Base-by-base conservation (phyloP, 2,888 invertebrate species). In the Euspilapteryx auroguttella region DNA sequence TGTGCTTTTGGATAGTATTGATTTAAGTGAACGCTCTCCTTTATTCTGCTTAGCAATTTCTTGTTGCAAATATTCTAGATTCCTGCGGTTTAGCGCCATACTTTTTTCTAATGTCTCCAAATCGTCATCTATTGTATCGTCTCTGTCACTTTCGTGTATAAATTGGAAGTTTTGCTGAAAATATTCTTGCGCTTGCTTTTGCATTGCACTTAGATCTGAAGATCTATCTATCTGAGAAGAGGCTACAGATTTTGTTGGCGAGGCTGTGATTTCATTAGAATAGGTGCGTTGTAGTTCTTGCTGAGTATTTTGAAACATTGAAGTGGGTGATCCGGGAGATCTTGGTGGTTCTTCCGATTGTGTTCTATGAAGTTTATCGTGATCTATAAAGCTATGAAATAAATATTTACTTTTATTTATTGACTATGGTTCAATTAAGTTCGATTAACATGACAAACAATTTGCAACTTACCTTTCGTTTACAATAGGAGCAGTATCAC, bases 281-380 rank as follows among this genome's bases (percentile, higher is more conserved):
- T 75, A 73, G 23, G 50, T 62, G 40, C 69, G 54, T 39, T 53
- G 64, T 32, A 61, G 44, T 12, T 57, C 50, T 9, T 81, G 79
- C 25, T 82, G 79, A 25, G 82, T 79, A 7, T 79, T 57, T 11
- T 61, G 53, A 29, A 52, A 47, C 33, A 47, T 49, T 31, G 77
- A 66, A 25, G 81, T 75, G 10, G 86, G 78, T 40, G 83, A 85
- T 14, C 75, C 50, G 2, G 86, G 86, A n/a, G 87, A 87, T 39
- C 85, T 75, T 3, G 87, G 87, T 4, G 89, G 88, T 55, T 89
- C 90, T 57, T 91, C 91, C 23, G 90, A 90, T 55, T 90, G 89
- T 1, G 91, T 90, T 47, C 91, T 80, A 45, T 89, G 87, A 28
- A 91, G 66, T 37, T 84, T 83, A 40, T 89, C 89, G 47, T 90